Percentiles rank a stretch among this genome's conserved stretches.
phyloP scores from a whole-genome alignment of 2,797 vertebrate genomes.

The Cirrhinus molitorella region DNA sequence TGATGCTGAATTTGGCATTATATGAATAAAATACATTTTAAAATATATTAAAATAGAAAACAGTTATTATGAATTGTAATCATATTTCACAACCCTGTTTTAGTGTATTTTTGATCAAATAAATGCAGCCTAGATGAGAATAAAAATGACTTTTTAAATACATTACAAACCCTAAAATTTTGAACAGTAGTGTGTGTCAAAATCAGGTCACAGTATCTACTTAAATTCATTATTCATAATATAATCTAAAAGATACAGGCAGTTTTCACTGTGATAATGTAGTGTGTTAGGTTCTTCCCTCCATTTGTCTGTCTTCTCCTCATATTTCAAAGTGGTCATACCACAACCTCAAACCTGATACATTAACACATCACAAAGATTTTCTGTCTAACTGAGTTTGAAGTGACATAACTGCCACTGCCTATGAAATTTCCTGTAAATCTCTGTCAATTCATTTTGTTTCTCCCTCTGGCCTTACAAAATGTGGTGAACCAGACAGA shows the following conservation, averaged over 20 bases:
- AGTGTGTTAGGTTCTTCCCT: neutral
- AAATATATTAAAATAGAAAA: no score
- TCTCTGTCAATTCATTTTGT: slow-evolving; percentile 25
- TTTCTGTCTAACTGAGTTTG: slow-evolving; percentile 14
- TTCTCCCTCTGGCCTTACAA: slow-evolving; percentile 19
- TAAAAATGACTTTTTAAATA: neutral
- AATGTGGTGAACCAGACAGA: slow-evolving; percentile 38
- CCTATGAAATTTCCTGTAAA: slow-evolving; percentile 48
- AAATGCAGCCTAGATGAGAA: neutral
- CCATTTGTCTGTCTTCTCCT: neutral
- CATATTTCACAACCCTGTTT: no score
- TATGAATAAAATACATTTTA: no score
- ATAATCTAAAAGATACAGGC: neutral
- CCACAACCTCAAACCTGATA: slow-evolving; percentile 20
- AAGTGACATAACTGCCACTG: slow-evolving; percentile 27
- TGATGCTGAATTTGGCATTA: no score
- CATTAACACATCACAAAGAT: slow-evolving; percentile 14
- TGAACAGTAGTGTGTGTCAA: neutral
- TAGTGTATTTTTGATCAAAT: no score
- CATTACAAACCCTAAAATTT: neutral
- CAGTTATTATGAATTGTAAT: no score
- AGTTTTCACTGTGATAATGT: neutral
- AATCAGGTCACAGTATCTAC: neutral
- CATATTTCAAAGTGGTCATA: neutral
- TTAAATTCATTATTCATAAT: neutral